These are phyloP conservation scores for Meiosimyza platycephala DNA, from an alignment of 2,888 invertebrate genomes.

Conservation along the genomic window DNA sequence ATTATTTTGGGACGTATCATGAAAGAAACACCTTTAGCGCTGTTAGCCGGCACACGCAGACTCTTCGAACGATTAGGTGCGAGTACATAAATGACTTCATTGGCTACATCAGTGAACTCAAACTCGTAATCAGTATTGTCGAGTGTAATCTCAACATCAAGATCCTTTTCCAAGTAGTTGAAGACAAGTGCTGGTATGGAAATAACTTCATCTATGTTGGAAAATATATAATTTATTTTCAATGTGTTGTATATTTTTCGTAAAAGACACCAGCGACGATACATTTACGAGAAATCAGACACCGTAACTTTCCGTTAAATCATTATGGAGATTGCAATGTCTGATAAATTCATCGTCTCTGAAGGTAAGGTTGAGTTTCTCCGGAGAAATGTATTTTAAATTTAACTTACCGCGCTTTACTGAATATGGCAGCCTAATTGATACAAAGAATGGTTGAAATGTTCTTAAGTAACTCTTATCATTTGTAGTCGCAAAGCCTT, in stretches of 20 bases:
- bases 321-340: too few species aligned
- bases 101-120: constrained; percentile 88
- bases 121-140: constrained; percentile 82
- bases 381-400: neutral
- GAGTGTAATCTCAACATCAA: constrained; percentile 82
- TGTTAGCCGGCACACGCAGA: constrained; percentile 76
- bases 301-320: too few species aligned
- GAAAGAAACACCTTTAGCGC: constrained; percentile 83
- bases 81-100: constrained; percentile 88
- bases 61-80: constrained; percentile 79
- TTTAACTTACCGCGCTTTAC: constrained; percentile 75
- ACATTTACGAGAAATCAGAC: too few species aligned
- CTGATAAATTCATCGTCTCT: too few species aligned
- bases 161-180: constrained; percentile 84
- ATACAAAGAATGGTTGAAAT: constrained; percentile 85
- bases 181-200: constrained; percentile 87
- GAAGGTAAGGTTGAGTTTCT: too few species aligned
- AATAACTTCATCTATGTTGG: constrained; percentile 77
- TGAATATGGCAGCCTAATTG: constrained; percentile 86
- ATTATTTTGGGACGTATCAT: constrained; percentile 80
- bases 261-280: too few species aligned
- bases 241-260: too few species aligned
- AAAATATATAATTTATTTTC: too few species aligned
- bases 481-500: constrained; percentile 81
- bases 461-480: constrained; percentile 76